A percentile compares a stretch with the other conserved stretches of the same genome.
phyloP scores from a whole-genome alignment of 2,797 vertebrate genomes.

The Rhinella marina region DNA sequence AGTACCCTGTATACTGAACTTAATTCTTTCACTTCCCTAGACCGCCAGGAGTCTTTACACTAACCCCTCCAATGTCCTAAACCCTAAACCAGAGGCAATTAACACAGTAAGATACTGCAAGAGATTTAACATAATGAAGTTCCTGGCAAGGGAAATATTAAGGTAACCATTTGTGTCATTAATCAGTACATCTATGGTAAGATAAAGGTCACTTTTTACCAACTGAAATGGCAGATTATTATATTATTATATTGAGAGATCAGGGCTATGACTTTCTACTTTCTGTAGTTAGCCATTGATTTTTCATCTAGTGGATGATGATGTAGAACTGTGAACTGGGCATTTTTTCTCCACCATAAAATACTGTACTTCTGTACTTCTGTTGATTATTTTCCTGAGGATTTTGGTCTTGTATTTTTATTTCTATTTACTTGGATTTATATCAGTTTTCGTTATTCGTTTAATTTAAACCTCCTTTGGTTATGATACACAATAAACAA shows the following conservation, averaged over 20 bases:
- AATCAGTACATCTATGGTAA: background rate
- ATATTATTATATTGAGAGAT: background rate
- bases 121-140: background rate
- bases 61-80: no score
- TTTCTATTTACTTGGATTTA: constrained; percentile 20
- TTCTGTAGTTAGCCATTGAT: background rate
- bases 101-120: background rate
- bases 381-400: background rate
- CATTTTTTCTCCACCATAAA: background rate
- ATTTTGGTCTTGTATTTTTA: background rate
- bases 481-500: constrained; percentile 18
- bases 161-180: background rate
- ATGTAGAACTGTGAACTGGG: background rate
- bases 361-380: background rate
- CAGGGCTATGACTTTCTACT: background rate
- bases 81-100: background rate
- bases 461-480: constrained; percentile 33
- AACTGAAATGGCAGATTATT: background rate
- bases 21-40: no score
- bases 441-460: constrained; percentile 26
- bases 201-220: background rate
- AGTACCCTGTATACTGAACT: no score
- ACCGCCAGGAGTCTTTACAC: no score
- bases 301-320: background rate
- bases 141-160: background rate